Evolutionary conservation across 2,888 invertebrate genomes (phyloP).

Genomic region (Zonitis immaculata): DNA sequence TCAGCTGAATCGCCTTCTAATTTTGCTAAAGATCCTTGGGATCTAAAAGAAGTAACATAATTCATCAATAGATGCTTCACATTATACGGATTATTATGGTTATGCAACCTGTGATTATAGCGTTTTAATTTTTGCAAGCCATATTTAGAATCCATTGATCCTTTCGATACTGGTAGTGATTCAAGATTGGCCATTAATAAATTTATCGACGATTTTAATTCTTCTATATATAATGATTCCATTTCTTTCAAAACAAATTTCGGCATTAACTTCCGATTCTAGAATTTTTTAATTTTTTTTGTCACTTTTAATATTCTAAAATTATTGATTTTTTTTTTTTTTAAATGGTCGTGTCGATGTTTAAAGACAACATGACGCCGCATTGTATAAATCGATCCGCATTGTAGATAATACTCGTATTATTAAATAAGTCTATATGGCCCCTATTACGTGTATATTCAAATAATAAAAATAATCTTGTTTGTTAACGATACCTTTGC

Average conservation of each 20-base stretch:
- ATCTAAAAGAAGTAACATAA: conserved; percentile 61
- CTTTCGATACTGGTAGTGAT: conserved; percentile 97
- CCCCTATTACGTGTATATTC: too few species aligned
- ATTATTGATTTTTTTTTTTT: background rate
- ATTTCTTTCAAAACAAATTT: conserved; percentile 99
- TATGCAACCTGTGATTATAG: conserved; percentile 91
- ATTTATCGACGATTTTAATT: conserved; percentile 95
- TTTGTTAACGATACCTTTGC: background rate
- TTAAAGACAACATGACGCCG: conserved; percentile 17
- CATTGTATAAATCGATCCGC: background rate
- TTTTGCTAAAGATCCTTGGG: conserved; percentile 88
- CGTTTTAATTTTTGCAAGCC: conserved; percentile 96
- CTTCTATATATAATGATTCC: conserved; percentile 99
- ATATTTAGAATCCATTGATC: conserved; percentile 95
- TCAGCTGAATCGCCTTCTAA: conserved; percentile 94
- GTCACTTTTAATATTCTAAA: conserved; percentile 7
- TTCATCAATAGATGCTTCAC: conserved; percentile 51
- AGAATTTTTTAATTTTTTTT: conserved; percentile 20
- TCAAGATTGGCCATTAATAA: conserved; percentile 98
- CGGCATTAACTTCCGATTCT: conserved; percentile 97
- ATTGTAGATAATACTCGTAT: background rate
- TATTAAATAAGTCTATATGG: background rate
- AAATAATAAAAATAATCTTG: background rate
- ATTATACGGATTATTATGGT: conserved; percentile 51
- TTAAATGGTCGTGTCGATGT: background rate